Evolutionary conservation across 2,888 invertebrate species (phyloP), one percentile per base, ranked within the genome.

Genomic region (Amblyteles armatorius): DNA sequence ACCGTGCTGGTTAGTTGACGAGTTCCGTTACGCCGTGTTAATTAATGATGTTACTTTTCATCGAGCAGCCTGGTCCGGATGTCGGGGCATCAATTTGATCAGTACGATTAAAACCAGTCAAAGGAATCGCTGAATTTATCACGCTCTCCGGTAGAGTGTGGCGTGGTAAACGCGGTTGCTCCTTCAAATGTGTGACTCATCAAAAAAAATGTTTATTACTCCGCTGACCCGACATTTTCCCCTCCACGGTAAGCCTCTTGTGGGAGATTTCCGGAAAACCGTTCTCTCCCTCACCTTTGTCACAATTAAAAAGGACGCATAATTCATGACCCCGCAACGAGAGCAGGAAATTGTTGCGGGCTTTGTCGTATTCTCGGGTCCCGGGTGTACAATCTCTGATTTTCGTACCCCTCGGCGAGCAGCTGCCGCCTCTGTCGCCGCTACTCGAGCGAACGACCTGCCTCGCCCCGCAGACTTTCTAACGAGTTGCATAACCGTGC

Each of bases 331-430:
- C 13, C 22, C 7, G 29, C 19, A 63, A 55, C 63, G 63, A 73
- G 71, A 50, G 57, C 13, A 55, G 63, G 69, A 79, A 84, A 79
- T 79, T 26, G 79, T 84, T 82, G 78, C 68, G 67, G 52, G 68
- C 74, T 84, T 78, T 74, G 81, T 72, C 44, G 73, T 68, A 69
- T 71, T 36, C 48, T 48, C 55, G 69, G 55, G 57, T 84, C 84
- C 29, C 60, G 81, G 74, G 79, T 74, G 71, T 65, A 84, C 78
- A 82, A 84, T 84, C 84, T 82, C 84, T 82, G 84, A 82, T 84
- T 84, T 81, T 84, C 69, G 79, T 81, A 80, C 55, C 73, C 74
- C 57, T 79, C 57, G 40, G 67, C 50, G 72, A 80, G 67, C 80
- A 80, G 60, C 84, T 79, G 81, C 69, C 71, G 74, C 48, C 72